Evolutionary conservation across 2,888 invertebrate genomes (phyloP), one percentile per base, ranked within the genome.

Genomic region (Nineta flava): DNA sequence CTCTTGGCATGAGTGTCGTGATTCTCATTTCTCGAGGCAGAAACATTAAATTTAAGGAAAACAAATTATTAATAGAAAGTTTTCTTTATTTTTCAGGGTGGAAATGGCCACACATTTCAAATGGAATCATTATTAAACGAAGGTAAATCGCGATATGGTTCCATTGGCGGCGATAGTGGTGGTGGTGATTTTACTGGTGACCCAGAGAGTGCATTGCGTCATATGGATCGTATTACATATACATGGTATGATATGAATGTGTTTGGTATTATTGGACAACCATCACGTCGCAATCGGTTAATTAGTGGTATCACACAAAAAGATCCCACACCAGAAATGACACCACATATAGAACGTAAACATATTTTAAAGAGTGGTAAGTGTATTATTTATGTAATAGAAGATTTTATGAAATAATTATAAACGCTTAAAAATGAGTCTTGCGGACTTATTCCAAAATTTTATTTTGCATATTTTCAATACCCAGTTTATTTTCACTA

Each of bases 231-330:
- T 49, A 69, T 85, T 52, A 80, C 81, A 1, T 87, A 86, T 66
- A 79, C 83, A 4, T 87, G 87, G 87, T 78, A 78, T 46, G 82
- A 83, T 54, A 69, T 88, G 55, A 86, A 87, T 63, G 86, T 84
- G 0, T 85, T 82, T 59, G 76, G 79, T 9, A 76, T 75, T 10
- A 76, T 75, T 51, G 73, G 74, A 54, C 67, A 49, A 45, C 34
- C 34, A 6, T 6, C 44, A 4, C 13, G 17, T 9, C 61, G 58
- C 56, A 55, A 60, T 19, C 55, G 57, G 32, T 50, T 57, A 6
- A 50, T 57, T 3, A 51, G 52, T 10, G 55, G 55, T 2, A 59
- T 56, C 50, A 57, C 54, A 41, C 56, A 58, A 1, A 50, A 60
- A 3, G 61, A 59, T 47, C 58, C 58, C 19, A 61, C 62, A 31